These are phyloP conservation scores for Allolobophora icterica DNA, from an alignment of 2,888 invertebrate genomes.

Conservation along the genomic window DNA sequence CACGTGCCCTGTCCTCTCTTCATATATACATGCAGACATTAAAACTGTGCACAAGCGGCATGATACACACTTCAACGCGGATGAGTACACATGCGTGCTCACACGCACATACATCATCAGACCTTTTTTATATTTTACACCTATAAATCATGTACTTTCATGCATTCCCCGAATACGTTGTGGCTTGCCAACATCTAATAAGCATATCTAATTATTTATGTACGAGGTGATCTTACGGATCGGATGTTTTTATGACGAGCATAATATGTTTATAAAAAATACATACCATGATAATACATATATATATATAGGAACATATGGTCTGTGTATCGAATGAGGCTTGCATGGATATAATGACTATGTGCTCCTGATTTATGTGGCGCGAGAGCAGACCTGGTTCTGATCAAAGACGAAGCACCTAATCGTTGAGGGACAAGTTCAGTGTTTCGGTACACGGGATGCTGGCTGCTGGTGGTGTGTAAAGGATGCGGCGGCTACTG, in stretches of 20 bases:
- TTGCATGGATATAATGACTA: background rate
- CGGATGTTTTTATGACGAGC: background rate
- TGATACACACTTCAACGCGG: background rate
- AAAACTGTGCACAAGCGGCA: background rate
- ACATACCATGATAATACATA: background rate
- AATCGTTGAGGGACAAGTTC: background rate
- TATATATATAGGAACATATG: background rate
- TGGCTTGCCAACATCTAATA: background rate
- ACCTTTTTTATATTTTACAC: too few relatives aligned
- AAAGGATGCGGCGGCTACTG: background rate
- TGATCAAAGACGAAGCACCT: background rate
- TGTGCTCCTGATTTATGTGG: background rate
- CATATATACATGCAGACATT: background rate
- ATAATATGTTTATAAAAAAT: background rate
- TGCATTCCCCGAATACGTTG: background rate
- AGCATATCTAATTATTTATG: background rate
- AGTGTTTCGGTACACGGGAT: conserved; percentile 1
- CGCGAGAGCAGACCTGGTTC: background rate
- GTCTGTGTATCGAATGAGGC: background rate
- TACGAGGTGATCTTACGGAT: background rate
- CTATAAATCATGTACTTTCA: background rate
- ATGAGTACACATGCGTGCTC: background rate
- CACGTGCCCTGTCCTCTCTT: background rate
- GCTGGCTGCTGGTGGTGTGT: background rate
- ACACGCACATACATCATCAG: too few relatives aligned